Conservation (phyloP, 1,140 invertebrate species). For the Teleogryllus occipitalis region DNA sequence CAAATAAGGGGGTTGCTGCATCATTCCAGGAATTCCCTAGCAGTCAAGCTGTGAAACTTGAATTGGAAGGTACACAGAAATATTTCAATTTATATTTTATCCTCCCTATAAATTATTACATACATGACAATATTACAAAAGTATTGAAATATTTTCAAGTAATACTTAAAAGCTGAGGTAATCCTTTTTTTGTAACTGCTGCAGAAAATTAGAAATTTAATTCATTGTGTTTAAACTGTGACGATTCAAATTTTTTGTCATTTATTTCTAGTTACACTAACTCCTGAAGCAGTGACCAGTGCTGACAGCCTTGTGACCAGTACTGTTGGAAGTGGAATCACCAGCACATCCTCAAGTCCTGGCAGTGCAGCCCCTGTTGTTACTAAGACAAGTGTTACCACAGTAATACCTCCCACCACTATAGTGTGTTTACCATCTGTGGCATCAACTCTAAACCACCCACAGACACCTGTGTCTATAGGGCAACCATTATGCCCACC, state of each 20-base stretch:
- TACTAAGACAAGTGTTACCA: constrained; percentile 23
- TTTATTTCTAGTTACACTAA: constrained; percentile 37
- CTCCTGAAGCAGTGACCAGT: constrained; percentile 37
- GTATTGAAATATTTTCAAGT: too few species aligned
- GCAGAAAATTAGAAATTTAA: neutral
- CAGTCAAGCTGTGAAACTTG: constrained; percentile 36
- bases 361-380: constrained; percentile 7
- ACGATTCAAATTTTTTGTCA: neutral
- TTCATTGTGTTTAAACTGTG: neutral
- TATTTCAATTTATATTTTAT: too few species aligned
- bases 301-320: constrained; percentile 37
- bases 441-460: constrained; percentile 23
- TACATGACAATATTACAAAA: too few species aligned
- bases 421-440: constrained; percentile 42
- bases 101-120: too few species aligned
- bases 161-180: too few species aligned
- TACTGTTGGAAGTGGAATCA: constrained; percentile 32
- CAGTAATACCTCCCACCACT: constrained; percentile 43
- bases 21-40: constrained; percentile 20
- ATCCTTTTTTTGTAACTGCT: too few species aligned
- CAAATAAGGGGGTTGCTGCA: neutral
- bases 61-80: constrained; percentile 36
- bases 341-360: constrained; percentile 23
- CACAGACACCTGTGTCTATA: constrained; percentile 8
- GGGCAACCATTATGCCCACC: too few species aligned